These are phyloP conservation scores for Apotomis betuletana DNA, from an alignment of 2,888 invertebrate genomes.

Conservation along the genomic window DNA sequence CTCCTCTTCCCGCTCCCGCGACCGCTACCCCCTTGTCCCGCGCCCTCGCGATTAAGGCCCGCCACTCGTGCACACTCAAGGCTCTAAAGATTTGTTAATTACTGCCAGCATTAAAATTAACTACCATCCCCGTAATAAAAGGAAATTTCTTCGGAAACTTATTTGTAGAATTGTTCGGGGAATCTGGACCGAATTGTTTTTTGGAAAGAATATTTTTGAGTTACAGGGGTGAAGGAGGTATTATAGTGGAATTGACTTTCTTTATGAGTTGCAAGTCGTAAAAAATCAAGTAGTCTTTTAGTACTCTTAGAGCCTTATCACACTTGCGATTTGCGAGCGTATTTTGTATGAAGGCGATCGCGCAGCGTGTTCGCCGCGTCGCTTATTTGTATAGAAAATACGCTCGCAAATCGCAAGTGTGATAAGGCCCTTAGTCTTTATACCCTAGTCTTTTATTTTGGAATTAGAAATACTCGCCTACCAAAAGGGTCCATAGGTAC, in stretches of 20 bases:
- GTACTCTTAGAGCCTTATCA: too few relatives aligned
- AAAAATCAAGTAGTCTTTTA: too few relatives aligned
- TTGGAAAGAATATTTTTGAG: constrained; percentile 1
- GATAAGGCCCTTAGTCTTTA: too few relatives aligned
- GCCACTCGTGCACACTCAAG: constrained; percentile 69
- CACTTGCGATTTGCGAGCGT: too few relatives aligned
- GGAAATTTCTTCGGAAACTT: constrained; percentile 48
- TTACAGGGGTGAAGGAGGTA: background rate
- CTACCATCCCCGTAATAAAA: constrained; percentile 68
- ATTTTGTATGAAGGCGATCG: too few relatives aligned
- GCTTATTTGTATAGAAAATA: too few relatives aligned
- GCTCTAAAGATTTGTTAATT: constrained; percentile 79
- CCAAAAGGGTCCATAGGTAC: too few relatives aligned
- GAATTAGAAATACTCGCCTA: too few relatives aligned
- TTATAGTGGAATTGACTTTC: background rate
- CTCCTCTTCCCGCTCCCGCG: constrained; percentile 23
- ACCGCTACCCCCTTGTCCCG: constrained; percentile 48
- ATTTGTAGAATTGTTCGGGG: constrained; percentile 39
- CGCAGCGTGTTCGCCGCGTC: too few relatives aligned
- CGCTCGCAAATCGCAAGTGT: too few relatives aligned
- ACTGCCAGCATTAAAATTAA: constrained; percentile 78
- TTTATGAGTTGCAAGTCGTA: too few relatives aligned
- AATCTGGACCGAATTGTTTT: constrained; percentile 5
- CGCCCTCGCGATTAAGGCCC: constrained; percentile 63
- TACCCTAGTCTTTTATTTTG: too few relatives aligned